Percentiles rank a stretch among this genome's conserved stretches.
These are phyloP conservation scores for Eidolon helvum DNA, from an alignment of 2,113 vertebrate genomes.

Conservation along the genomic window DNA sequence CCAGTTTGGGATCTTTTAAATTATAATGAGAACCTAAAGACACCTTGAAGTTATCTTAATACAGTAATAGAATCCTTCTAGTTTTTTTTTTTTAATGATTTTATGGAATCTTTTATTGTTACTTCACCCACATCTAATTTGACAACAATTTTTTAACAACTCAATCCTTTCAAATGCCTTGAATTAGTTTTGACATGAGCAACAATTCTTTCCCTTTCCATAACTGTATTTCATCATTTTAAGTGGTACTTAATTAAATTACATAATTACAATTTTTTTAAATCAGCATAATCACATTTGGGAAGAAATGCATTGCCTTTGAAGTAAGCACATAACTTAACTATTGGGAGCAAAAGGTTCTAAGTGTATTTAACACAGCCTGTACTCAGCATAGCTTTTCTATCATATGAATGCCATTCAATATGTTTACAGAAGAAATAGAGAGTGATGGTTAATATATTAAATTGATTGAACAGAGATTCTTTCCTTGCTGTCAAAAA, in stretches of 20 bases:
- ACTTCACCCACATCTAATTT: not conserved
- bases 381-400: not conserved
- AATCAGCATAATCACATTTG: not conserved
- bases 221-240: not conserved
- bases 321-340: not conserved
- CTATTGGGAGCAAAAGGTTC: too few relatives aligned
- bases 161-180: not conserved
- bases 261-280: not conserved
- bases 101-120: not conserved
- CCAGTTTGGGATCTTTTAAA: not conserved
- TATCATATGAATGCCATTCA: not conserved
- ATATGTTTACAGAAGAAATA: not conserved
- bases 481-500: not conserved
- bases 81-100: not conserved
- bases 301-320: not conserved
- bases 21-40: not conserved
- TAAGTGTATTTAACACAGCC: not conserved
- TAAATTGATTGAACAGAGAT: not conserved
- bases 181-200: not conserved
- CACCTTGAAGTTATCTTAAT: not conserved
- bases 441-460: not conserved
- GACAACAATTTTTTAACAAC: not conserved
- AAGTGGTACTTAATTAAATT: constrained; percentile 26
- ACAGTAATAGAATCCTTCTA: not conserved
- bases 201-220: not conserved